Evolutionary conservation across 2,113 vertebrate species (phyloP).

Genomic region (Rhadina sibilatrix): DNA sequence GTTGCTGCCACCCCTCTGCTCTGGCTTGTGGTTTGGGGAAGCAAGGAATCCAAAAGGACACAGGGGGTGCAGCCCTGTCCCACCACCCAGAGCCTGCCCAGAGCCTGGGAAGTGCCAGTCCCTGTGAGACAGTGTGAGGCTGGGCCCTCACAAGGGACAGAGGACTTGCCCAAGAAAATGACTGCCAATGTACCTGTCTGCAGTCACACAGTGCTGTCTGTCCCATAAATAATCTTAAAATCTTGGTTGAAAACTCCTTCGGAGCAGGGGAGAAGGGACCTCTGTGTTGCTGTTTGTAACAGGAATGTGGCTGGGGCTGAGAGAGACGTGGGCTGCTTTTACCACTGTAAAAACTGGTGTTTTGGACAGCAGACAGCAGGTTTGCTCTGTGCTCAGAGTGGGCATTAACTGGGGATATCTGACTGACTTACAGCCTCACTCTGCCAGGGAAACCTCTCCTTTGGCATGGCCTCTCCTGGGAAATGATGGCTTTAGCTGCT

Average conservation of each 20-base stretch:
- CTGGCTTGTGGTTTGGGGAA: not conserved
- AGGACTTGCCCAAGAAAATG: not conserved
- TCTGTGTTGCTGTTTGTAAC: fast-evolving
- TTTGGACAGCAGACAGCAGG: not conserved
- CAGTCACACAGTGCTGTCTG: not conserved
- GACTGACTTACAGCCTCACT: not conserved
- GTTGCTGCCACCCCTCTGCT: not conserved
- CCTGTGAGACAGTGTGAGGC: not conserved
- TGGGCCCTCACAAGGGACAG: not conserved
- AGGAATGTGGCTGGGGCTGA: not conserved
- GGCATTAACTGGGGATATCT: not conserved
- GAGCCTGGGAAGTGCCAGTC: not conserved
- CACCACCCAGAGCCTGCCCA: fast-evolving
- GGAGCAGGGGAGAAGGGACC: not conserved
- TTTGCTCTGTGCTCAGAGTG: not conserved
- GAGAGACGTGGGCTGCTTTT: not conserved
- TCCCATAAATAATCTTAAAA: not conserved
- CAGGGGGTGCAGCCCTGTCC: not conserved
- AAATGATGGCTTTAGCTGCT: not conserved
- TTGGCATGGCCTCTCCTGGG: not conserved
- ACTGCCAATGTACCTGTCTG: not conserved
- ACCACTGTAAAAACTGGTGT: too few species aligned
- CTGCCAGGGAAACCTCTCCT: not conserved
- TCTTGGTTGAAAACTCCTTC: not conserved
- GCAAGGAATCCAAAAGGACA: fast-evolving